Evolutionary conservation across 2,888 invertebrate species (phyloP).

Genomic region (Drosophila pegasa): DNA sequence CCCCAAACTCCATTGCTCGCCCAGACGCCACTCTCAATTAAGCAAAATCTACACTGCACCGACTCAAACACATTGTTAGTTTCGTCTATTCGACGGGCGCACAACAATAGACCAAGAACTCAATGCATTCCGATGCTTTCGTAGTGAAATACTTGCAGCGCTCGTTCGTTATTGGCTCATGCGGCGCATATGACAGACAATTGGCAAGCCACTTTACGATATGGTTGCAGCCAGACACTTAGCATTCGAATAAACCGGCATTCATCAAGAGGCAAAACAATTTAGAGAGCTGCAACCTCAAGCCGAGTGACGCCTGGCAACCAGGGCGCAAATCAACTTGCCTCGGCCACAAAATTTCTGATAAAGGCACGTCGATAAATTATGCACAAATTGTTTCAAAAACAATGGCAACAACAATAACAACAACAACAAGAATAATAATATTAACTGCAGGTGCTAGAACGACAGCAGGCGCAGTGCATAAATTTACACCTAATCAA

Average conservation of each 20-base stretch:
- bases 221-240: neutral
- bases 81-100: neutral
- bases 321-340: slow-evolving; percentile 40
- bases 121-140: neutral
- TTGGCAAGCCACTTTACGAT: neutral
- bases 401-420: slow-evolving; percentile 12
- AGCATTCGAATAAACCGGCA: neutral
- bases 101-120: neutral
- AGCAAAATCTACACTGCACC: neutral
- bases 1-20: neutral
- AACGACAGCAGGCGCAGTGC: slow-evolving; percentile 44
- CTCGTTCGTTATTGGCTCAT: neutral
- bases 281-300: slow-evolving; percentile 34
- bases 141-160: neutral
- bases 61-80: too few species aligned
- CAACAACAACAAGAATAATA: slow-evolving; percentile 5
- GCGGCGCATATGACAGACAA: neutral
- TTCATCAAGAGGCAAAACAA: slow-evolving; percentile 12
- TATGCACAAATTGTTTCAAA: slow-evolving; percentile 35
- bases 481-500: slow-evolving; percentile 80
- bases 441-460: slow-evolving; percentile 13
- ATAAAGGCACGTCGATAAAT: slow-evolving; percentile 42
- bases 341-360: slow-evolving; percentile 31
- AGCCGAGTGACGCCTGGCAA: slow-evolving; percentile 3
- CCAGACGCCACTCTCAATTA: neutral